Percentiles rank a stretch among this genome's conserved stretches.
These are phyloP conservation scores for Polylopha cassiicola DNA, from an alignment of 2,888 invertebrate genomes.

Conservation along the genomic window DNA sequence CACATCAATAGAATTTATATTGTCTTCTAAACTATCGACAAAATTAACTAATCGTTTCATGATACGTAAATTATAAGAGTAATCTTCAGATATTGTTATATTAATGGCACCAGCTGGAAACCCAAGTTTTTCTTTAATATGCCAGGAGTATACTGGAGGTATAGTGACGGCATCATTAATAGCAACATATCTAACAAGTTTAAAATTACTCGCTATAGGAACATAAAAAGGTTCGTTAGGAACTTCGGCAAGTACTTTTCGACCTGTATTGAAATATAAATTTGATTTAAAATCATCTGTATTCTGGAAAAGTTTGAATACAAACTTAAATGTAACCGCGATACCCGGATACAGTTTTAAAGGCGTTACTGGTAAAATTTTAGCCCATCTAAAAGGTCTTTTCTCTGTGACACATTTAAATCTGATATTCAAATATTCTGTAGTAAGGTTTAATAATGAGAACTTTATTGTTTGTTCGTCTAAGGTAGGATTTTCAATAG, in stretches of 20 bases:
- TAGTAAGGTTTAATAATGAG: conserved; percentile 42
- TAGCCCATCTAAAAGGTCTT: conserved; percentile 36
- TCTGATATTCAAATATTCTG: conserved; percentile 41
- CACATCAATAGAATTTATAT: conserved; percentile 32
- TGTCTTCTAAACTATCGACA: conserved; percentile 26
- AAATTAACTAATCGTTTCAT: conserved; percentile 38
- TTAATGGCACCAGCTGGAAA: conserved; percentile 41
- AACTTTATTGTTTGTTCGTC: conserved; percentile 45
- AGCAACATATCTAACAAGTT: conserved; percentile 28
- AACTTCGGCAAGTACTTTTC: conserved; percentile 30
- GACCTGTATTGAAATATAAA: conserved; percentile 49
- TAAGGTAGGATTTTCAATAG: conserved; percentile 32
- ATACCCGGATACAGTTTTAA: conserved; percentile 53
- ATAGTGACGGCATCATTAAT: conserved; percentile 43
- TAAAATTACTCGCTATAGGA: conserved; percentile 41
- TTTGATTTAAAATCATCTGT: conserved; percentile 36
- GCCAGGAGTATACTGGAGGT: conserved; percentile 53
- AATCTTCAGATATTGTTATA: conserved; percentile 37
- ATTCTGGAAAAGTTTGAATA: conserved; percentile 38
- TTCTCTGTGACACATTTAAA: conserved; percentile 45
- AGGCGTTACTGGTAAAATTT: conserved; percentile 41
- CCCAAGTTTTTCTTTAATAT: conserved; percentile 36
- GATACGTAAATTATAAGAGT: conserved; percentile 45
- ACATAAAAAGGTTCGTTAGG: conserved; percentile 42
- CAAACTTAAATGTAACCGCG: conserved; percentile 38